Evolutionary conservation across 1,140 invertebrate genomes (phyloP), one percentile per base, ranked within the genome.

Genomic region (Listronotus oregonensis): DNA sequence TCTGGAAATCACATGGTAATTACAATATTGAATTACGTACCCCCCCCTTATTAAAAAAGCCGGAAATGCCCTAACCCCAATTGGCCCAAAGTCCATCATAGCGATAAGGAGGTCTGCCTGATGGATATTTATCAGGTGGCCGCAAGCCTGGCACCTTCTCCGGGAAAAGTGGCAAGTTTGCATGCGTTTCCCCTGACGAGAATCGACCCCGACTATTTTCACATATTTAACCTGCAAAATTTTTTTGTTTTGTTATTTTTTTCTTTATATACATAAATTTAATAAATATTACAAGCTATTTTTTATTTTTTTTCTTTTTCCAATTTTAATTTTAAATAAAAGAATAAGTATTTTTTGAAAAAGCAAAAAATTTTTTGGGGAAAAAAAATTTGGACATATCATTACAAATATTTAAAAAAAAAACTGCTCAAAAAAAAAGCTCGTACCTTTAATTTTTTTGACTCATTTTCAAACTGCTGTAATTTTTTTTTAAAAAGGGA

Each of bases 101-200:
- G 32, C 46, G 58, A 61, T 61, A 61, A 58, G 56, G 37, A 58
- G 56, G 6, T 27, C 39, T 27, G 44, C 17, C 56, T 58, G 56
- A 58, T 58, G 56, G 56, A 58, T 58, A 58, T 58, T 58, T 58
- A 58, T 58, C 56, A 58, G 56, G 54, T 56, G 39, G 54, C 21
- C 54, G 39, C 17, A 27, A 37, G 34, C 34, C 34, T 37, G 34
- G 34, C 34, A 37, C 34, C 3, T 37, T 37, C 34, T 8, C 34
- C 34, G 7, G 3, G 34, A 7, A 37, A 37, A 12, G n/a, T 37
- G 34, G 34, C 18, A 31, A 21, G 15, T 34, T 62, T 62, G 60
- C 60, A 62, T 62, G 59, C 59, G 37, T 52, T 62, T 62, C 52
- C 44, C 59, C n/a, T 32, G 11, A 11, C 55, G 18, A 34, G n/a